phyloP scores from a whole-genome alignment of 2,888 invertebrate genomes.

The Drosophila subsilvestris region DNA sequence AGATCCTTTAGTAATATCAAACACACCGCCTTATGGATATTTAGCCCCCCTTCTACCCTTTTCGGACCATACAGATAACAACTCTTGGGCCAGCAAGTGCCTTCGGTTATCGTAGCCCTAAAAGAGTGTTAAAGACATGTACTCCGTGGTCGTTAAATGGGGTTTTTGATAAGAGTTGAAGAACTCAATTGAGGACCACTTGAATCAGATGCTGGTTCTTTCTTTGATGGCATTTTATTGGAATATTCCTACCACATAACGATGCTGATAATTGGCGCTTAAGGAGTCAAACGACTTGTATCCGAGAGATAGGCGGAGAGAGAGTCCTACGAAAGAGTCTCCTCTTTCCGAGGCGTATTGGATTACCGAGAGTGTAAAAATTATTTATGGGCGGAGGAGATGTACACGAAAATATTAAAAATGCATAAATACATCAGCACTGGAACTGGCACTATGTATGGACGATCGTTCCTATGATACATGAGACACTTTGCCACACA shows the following conservation, averaged over 20 bases:
- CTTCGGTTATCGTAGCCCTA: conserved; percentile 33
- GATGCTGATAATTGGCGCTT: conserved; percentile 71
- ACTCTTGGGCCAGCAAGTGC: conserved; percentile 4
- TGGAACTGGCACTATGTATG: conserved; percentile 1
- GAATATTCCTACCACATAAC: conserved; percentile 73
- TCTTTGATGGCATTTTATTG: conserved; percentile 38
- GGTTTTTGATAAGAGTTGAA: conserved; percentile 54
- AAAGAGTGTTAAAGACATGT: conserved; percentile 73
- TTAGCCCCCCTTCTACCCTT: neutral
- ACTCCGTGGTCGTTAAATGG: conserved; percentile 46
- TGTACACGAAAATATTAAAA: conserved; percentile 68
- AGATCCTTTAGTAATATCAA: neutral
- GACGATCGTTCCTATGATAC: conserved; percentile 57
- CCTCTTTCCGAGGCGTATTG: conserved; percentile 43
- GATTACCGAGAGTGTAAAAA: conserved; percentile 49
- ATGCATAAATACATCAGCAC: conserved; percentile 72
- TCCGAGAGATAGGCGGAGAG: conserved; percentile 19
- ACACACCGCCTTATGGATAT: neutral
- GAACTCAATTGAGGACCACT: conserved; percentile 51
- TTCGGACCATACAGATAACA: conserved; percentile 8
- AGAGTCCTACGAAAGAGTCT: neutral
- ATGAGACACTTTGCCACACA: conserved; percentile 57
- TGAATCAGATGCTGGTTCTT: conserved; percentile 44
- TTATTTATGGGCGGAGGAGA: conserved; percentile 36
- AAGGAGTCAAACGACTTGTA: conserved; percentile 34